Evolutionary conservation across 2,113 vertebrate species (phyloP).

Genomic region (Danio rerio): GRCz12tu NC_133187.1:22525501-22526000

Average conservation of each 20-base stretch:
- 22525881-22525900: slow-evolving; percentile 94
- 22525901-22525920: slow-evolving; percentile 76
- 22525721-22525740: slow-evolving; percentile 46
- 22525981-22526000: slow-evolving; percentile 84
- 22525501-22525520: slow-evolving; percentile 83
- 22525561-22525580: slow-evolving; percentile 92
- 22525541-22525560: slow-evolving; percentile 89
- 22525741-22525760: slow-evolving; percentile 67
- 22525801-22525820: slow-evolving; percentile 75
- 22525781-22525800: slow-evolving; percentile 57
- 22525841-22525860: slow-evolving; percentile 77
- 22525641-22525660: slow-evolving; percentile 72
- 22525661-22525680: slow-evolving; percentile 64
- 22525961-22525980: slow-evolving; percentile 49
- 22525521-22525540: slow-evolving; percentile 91
- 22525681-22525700: slow-evolving; percentile 59
- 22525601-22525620: slow-evolving; percentile 74
- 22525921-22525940: slow-evolving; percentile 49
- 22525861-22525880: slow-evolving; percentile 94
- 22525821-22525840: slow-evolving; percentile 53
- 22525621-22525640: slow-evolving; percentile 47
- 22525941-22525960: slow-evolving; percentile 42
- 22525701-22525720: slow-evolving; percentile 34
- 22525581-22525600: slow-evolving; percentile 91
- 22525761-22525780: slow-evolving; percentile 80